Evolutionary conservation across 2,888 invertebrate species (phyloP).

Genomic region (Liopterus haemorrhoidalis): DNA sequence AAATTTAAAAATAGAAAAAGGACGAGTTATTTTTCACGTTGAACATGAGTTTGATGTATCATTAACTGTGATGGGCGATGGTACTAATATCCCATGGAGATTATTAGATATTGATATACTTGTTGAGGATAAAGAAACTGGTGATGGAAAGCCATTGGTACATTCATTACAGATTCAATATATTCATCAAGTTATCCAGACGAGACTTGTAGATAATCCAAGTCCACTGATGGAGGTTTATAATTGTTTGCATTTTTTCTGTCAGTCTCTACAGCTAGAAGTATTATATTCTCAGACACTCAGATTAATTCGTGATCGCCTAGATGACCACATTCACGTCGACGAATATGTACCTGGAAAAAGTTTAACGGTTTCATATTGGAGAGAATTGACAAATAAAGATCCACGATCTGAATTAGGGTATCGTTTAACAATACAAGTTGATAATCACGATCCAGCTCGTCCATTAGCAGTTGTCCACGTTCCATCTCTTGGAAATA

Average conservation of each 20-base stretch:
- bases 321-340: conserved; percentile 82
- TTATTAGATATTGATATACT: conserved; percentile 90
- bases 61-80: conserved; percentile 95
- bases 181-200: conserved; percentile 90
- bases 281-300: conserved; percentile 83
- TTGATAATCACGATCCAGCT: conserved; percentile 74
- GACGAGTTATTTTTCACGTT: conserved; percentile 88
- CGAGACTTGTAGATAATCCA: conserved; percentile 73
- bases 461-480: conserved; percentile 68
- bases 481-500: conserved; percentile 61
- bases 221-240: conserved; percentile 77
- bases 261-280: conserved; percentile 91
- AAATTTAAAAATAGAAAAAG: conserved; percentile 85
- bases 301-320: conserved; percentile 77
- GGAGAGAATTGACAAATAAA: conserved; percentile 64
- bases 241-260: conserved; percentile 83
- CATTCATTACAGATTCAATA: conserved; percentile 91
- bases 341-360: conserved; percentile 88
- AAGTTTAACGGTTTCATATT: conserved; percentile 88
- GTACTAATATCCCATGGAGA: conserved; percentile 88
- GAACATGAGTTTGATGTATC: conserved; percentile 95
- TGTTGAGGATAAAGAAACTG: conserved; percentile 95
- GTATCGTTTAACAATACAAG: conserved; percentile 82
- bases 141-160: conserved; percentile 92
- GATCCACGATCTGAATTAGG: conserved; percentile 81